A percentile compares a stretch with the other conserved stretches of the same genome.
These are phyloP conservation scores for Drosophila tropicalis DNA, from an alignment of 1,140 invertebrate species.

Conservation along the genomic window DNA sequence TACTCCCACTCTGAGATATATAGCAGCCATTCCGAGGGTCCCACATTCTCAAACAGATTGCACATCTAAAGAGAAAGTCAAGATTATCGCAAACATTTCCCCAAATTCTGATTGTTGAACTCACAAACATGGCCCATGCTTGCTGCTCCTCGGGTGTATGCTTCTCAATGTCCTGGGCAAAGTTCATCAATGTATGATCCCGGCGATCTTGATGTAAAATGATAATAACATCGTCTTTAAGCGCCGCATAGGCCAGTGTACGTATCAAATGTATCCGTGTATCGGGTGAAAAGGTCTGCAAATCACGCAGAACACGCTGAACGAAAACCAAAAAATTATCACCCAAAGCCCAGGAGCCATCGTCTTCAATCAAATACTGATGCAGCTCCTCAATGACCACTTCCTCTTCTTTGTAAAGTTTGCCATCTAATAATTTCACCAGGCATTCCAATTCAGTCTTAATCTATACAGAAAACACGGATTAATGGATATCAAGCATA, in stretches of 20 bases:
- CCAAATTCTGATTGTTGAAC: constrained; percentile 77
- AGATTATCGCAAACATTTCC: rapidly evolving
- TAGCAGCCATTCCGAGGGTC: constrained; percentile 95
- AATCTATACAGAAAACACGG: constrained; percentile 83
- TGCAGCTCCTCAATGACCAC: constrained; percentile 90
- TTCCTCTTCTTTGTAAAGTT: constrained; percentile 88
- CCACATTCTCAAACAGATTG: constrained; percentile 95
- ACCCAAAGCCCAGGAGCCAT: constrained; percentile 95
- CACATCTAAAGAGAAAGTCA: constrained; percentile 87
- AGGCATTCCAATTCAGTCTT: constrained; percentile 87
- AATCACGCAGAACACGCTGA: constrained; percentile 87
- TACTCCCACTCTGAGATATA: constrained; percentile 96
- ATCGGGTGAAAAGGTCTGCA: constrained; percentile 84
- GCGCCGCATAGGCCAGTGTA: constrained; percentile 89
- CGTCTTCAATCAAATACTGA: constrained; percentile 93
- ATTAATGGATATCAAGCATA: not conserved
- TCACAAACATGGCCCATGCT: constrained; percentile 91
- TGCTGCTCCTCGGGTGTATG: constrained; percentile 90
- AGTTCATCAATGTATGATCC: constrained; percentile 95
- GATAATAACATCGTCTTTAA: constrained; percentile 95
- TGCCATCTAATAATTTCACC: constrained; percentile 86
- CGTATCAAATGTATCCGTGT: constrained; percentile 87
- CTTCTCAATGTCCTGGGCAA: constrained; percentile 92
- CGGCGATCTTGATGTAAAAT: constrained; percentile 94
- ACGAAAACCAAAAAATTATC: constrained; percentile 94